Percentiles rank a stretch among this genome's conserved stretches.
Evolutionary conservation across 1,140 invertebrate species (phyloP).

Genomic region (Pogonomyrmex barbatus): DNA sequence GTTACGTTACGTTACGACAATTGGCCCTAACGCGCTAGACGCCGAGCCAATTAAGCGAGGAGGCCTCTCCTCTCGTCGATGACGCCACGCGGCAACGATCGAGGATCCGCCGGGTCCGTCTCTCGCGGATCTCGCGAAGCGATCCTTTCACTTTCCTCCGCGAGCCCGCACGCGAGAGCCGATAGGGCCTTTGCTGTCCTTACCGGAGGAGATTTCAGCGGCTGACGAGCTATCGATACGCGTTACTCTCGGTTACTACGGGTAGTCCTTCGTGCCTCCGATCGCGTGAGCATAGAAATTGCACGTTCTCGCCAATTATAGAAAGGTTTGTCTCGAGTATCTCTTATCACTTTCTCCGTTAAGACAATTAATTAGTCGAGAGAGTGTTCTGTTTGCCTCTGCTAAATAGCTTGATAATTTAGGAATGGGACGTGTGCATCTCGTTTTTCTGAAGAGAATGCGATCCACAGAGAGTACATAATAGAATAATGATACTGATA

Average conservation of each 20-base stretch:
- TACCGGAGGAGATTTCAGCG: conserved; percentile 38
- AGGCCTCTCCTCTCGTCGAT: conserved; percentile 68
- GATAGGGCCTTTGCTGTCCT: conserved; percentile 41
- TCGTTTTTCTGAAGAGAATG: neutral
- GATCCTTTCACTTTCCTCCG: conserved; percentile 65
- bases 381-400: neutral
- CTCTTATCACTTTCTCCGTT: conserved; percentile 3
- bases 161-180: conserved; percentile 18
- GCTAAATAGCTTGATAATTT: neutral
- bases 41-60: conserved; percentile 78
- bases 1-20: conserved; percentile 75
- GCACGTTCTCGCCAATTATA: neutral
- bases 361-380: neutral
- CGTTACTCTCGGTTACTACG: neutral
- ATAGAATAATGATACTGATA: conserved; percentile 26
- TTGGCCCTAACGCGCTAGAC: conserved; percentile 79
- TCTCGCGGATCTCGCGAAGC: conserved; percentile 46
- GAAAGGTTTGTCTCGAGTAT: neutral
- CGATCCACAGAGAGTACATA: neutral
- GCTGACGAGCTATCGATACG: conserved; percentile 12
- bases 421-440: neutral
- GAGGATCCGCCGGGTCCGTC: conserved; percentile 50
- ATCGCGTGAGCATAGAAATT: conserved; percentile 2
- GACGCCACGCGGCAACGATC: conserved; percentile 65
- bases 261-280: neutral